Base-by-base conservation (phyloP, 2,797 vertebrate species). In the Phylloscopus collybita region DNA sequence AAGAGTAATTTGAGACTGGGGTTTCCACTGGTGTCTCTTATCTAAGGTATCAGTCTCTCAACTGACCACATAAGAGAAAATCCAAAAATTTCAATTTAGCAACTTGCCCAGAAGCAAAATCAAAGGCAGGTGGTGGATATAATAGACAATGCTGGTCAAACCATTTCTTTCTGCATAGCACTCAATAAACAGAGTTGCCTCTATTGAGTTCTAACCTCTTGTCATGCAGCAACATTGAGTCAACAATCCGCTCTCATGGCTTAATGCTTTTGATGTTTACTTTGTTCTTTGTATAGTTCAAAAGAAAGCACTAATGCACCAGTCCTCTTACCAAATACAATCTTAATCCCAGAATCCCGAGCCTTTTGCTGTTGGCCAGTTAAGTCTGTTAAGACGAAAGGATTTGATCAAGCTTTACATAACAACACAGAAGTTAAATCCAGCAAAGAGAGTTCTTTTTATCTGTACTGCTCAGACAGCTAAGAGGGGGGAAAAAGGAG, bases 401-500 rank as follows among this genome's bases (percentile, higher is more conserved):
- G 97, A 98, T 98, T 98, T 97, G 97, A 98, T 97, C 95, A 87
- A 97, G 98, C 97, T 98, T 98, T 98, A 97, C 97, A 97, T 96
- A 98, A 97, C 97, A 98, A 97, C 96, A 95, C 96, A 86, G 97
- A 97, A 97, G 97, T 98, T 96, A 97, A 97, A 98, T 97, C 97
- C 97, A 87, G 86, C 97, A 97, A 97, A 96, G 96, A 97, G 96
- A 97, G 95, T 96, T 96, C 97, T 97, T 98, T 98, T 97, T 97
- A 98, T 98, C 97, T 98, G 95, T 90, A 88, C 78, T 97, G 96
- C 91, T 98, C 98, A 98, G 97, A 97, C 66, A 17, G 96, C 96
- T 97, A 94, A 84, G 91, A 42, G 50, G 26, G 34, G 34, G 6
- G 13, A 53, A 69, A 70, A 61, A 32, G 29, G 23, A 29, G 65